Evolutionary conservation across 2,888 invertebrate genomes (phyloP).

Genomic region (Dichetophora obliterata): DNA sequence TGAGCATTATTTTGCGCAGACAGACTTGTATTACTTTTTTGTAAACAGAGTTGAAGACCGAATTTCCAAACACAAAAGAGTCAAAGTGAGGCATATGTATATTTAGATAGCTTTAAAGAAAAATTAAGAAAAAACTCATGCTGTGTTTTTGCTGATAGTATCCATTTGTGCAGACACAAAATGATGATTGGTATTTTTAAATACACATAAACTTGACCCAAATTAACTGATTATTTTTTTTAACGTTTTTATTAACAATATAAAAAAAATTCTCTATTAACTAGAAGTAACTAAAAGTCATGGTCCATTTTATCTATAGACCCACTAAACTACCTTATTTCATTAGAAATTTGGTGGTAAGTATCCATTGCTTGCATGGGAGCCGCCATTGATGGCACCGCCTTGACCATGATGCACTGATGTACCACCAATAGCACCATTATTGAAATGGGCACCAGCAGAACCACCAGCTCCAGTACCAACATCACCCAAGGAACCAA

Average conservation of each 20-base stretch:
- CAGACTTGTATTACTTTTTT: no score
- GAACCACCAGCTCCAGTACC: constrained; percentile 40
- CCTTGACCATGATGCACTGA: constrained; percentile 6
- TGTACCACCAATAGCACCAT: constrained; percentile 36
- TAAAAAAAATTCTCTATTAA: constrained; percentile 25
- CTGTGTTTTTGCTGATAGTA: no score
- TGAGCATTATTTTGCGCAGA: no score
- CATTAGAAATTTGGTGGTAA: constrained; percentile 65
- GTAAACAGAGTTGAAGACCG: no score
- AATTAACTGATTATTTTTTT: neutral
- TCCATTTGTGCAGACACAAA: no score
- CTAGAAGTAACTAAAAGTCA: constrained; percentile 40
- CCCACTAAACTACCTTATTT: constrained; percentile 39
- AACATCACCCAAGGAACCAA: constrained; percentile 60
- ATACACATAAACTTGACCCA: no score
- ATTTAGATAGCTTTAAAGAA: no score
- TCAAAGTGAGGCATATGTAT: no score
- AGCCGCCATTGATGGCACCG: constrained; percentile 24
- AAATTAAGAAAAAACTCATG: no score
- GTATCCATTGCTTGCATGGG: constrained; percentile 59
- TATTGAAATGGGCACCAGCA: constrained; percentile 40
- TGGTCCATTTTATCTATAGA: constrained; percentile 23
- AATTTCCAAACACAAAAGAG: no score
- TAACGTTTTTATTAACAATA: constrained; percentile 20
- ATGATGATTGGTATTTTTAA: no score